A percentile compares a stretch with the other conserved stretches of the same genome.
These are phyloP conservation scores for Pachydiplax longipennis DNA, from an alignment of 2,888 invertebrate genomes.

Conservation along the genomic window DNA sequence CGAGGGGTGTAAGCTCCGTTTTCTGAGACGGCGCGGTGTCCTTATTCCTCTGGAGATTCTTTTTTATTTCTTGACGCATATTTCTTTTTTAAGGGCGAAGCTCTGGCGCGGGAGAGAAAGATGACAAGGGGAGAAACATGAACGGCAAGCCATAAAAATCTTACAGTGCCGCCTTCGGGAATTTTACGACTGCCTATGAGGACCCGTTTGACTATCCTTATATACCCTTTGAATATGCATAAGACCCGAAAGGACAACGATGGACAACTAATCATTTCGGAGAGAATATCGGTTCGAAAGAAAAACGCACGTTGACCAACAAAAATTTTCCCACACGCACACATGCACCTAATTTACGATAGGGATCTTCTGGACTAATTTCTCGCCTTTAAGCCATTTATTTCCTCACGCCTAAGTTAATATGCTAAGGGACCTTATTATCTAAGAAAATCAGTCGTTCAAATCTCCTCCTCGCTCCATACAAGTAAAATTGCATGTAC, in stretches of 20 bases:
- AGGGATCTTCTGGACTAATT: not conserved
- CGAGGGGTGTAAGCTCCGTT: not conserved
- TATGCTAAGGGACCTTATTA: not conserved
- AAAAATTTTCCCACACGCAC: not conserved
- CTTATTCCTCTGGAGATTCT: not conserved
- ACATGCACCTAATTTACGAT: not conserved
- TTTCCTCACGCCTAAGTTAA: not conserved
- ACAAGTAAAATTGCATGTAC: not conserved
- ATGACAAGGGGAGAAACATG: conserved; percentile 36
- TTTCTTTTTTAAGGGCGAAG: not conserved
- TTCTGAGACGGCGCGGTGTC: not conserved
- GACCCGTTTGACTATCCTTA: not conserved
- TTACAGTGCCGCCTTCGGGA: conserved; percentile 27
- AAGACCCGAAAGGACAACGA: conserved; percentile 30
- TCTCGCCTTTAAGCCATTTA: no score
- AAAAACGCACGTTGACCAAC: not conserved
- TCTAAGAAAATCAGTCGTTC: not conserved
- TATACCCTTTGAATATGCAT: conserved; percentile 33
- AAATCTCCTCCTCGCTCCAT: not conserved
- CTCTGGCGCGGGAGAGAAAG: not conserved
- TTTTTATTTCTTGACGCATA: not conserved
- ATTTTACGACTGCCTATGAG: conserved; percentile 36
- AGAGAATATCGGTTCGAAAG: not conserved
- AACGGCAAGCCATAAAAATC: conserved; percentile 27
- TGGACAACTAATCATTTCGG: conserved; percentile 27